A percentile compares a stretch with the other conserved stretches of the same genome.
Conservation (phyloP, 2,888 invertebrate genomes). For the Habroteleia sp. region DNA sequence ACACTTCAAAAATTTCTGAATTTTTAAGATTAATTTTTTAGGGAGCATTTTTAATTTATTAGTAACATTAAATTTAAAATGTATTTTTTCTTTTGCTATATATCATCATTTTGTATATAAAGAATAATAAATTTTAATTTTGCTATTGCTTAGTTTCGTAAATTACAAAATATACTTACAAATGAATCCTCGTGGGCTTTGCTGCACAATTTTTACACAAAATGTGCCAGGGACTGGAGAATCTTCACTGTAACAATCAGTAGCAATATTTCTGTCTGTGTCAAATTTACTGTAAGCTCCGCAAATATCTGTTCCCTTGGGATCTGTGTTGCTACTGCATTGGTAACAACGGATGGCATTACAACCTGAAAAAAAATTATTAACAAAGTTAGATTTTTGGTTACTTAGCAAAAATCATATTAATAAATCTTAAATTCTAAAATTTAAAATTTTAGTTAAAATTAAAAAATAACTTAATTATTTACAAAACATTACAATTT, state of each 20-base stretch:
- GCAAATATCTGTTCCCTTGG: conserved; percentile 91
- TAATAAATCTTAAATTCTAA: conserved; percentile 2
- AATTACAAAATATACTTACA: conserved; percentile 46
- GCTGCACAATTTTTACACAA: conserved; percentile 96
- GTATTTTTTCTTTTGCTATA: too few relatives aligned
- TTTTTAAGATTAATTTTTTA: too few relatives aligned
- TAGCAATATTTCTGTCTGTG: conserved; percentile 90
- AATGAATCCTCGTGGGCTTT: conserved; percentile 93
- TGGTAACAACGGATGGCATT: conserved; percentile 94
- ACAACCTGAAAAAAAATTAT: conserved; percentile 63
- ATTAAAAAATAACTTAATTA: too few relatives aligned
- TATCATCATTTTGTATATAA: too few relatives aligned
- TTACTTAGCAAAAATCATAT: background rate
- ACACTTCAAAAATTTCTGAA: too few relatives aligned
- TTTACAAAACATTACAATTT: too few relatives aligned
- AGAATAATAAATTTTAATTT: too few relatives aligned
- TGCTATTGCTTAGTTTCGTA: too few relatives aligned
- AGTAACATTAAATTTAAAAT: too few relatives aligned
- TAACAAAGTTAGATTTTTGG: too few relatives aligned
- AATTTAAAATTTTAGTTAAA: too few relatives aligned
- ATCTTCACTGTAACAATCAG: conserved; percentile 97
- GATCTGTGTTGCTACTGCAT: conserved; percentile 93
- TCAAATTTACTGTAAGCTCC: conserved; percentile 95
- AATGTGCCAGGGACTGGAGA: conserved; percentile 97
- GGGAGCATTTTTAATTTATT: too few relatives aligned